Conservation (phyloP, 2,797 vertebrate species). For the Otolemur crassicaudatus region DNA sequence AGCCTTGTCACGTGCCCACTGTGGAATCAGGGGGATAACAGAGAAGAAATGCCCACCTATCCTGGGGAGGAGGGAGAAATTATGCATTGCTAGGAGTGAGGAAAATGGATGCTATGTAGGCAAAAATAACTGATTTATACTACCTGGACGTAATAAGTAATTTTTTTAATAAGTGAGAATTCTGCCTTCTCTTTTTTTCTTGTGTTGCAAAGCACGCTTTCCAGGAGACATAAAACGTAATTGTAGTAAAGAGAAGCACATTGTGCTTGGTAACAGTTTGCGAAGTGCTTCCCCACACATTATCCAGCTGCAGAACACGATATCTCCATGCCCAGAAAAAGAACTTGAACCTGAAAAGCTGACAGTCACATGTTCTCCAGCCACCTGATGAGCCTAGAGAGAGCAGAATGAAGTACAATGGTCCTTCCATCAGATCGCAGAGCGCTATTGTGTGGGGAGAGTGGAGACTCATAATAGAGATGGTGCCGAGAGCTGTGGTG, state of each 20-base stretch:
- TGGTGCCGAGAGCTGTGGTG: fast-evolving
- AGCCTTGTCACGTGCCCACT: background rate
- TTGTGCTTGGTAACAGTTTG: background rate
- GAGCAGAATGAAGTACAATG: background rate
- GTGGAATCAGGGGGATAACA: background rate
- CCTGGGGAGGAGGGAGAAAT: background rate
- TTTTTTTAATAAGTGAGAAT: slow-evolving; percentile 38
- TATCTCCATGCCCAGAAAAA: background rate
- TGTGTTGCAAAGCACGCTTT: slow-evolving; percentile 10
- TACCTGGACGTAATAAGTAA: background rate
- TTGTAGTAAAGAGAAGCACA: background rate
- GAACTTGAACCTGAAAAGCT: slow-evolving; percentile 31
- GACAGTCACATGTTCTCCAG: background rate
- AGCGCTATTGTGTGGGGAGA: background rate
- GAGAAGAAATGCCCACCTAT: background rate
- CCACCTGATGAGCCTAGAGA: background rate
- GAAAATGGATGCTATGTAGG: background rate
- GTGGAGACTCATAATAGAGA: background rate
- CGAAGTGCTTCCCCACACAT: background rate
- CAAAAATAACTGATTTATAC: background rate
- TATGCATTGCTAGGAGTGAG: background rate
- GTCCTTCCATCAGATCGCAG: background rate
- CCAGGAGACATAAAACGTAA: background rate
- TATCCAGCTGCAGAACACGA: background rate
- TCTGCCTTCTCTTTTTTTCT: slow-evolving; percentile 58